A percentile compares a stretch with the other conserved stretches of the same genome.
Evolutionary conservation across 1,140 invertebrate genomes (phyloP).

Genomic region (Drosophila littoralis): DNA sequence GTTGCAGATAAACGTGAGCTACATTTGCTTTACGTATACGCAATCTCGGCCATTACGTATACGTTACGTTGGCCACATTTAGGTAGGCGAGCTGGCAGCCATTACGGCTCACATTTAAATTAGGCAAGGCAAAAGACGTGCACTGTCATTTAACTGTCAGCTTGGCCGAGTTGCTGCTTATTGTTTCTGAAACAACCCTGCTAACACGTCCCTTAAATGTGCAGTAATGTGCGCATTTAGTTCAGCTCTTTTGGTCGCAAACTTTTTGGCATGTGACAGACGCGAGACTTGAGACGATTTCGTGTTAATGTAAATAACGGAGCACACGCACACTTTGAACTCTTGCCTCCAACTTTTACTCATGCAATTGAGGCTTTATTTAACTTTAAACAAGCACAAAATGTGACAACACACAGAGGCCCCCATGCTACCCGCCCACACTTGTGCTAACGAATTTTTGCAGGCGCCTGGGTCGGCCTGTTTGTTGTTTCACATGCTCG

Average conservation of each 20-base stretch:
- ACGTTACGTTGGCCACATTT: constrained; percentile 43
- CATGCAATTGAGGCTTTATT: constrained; percentile 65
- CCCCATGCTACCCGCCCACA: neutral
- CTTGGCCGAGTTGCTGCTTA: constrained; percentile 53
- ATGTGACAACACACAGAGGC: constrained; percentile 18
- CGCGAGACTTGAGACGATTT: constrained; percentile 22
- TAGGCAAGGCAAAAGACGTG: constrained; percentile 18
- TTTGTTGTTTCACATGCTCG: constrained; percentile 81
- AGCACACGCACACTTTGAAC: constrained; percentile 49
- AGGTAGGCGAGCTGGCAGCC: constrained; percentile 13
- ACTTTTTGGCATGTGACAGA: constrained; percentile 66
- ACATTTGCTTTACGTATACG: constrained; percentile 45
- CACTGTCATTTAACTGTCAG: constrained; percentile 69
- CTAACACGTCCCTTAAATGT: constrained; percentile 7
- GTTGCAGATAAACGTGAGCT: constrained; percentile 39
- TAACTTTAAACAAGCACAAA: constrained; percentile 47
- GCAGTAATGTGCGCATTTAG: constrained; percentile 61
- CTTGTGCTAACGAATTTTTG: constrained; percentile 4
- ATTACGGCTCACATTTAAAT: constrained; percentile 35
- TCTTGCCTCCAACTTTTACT: constrained; percentile 46
- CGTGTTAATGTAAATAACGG: constrained; percentile 47
- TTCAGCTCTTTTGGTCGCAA: constrained; percentile 39
- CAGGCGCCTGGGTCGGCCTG: constrained; percentile 28
- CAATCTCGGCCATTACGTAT: constrained; percentile 38
- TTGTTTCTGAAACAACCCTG: constrained; percentile 52